These are phyloP conservation scores for Pseudoatta argentina DNA, from an alignment of 1,140 invertebrate species.

Conservation along the genomic window DNA sequence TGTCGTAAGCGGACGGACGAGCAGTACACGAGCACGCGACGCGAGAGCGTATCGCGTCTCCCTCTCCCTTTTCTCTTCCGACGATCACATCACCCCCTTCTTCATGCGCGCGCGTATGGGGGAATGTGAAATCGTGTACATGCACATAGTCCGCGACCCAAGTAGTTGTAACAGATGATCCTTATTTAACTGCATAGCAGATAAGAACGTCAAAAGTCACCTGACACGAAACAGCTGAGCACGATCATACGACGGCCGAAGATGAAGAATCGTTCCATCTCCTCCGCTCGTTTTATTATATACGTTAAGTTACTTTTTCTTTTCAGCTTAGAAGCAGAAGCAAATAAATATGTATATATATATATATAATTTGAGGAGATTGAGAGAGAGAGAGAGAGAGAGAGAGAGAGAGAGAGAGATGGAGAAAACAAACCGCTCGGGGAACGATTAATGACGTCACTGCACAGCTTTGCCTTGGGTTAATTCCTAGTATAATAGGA, in stretches of 20 bases:
- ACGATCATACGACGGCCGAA: not conserved
- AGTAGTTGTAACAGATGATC: constrained; percentile 64
- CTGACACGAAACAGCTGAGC: constrained; percentile 70
- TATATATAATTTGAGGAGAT: not conserved
- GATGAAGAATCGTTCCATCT: not conserved
- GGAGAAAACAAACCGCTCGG: not conserved
- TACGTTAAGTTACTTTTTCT: not conserved
- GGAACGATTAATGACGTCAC: constrained; percentile 16
- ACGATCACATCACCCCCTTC: not conserved
- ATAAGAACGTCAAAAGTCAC: constrained; percentile 73
- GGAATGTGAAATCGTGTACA: not conserved
- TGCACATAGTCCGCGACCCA: too few relatives aligned
- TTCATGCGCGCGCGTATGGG: not conserved
- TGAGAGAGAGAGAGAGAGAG: not conserved
- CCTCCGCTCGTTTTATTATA: too few relatives aligned
- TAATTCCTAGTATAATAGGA: not conserved
- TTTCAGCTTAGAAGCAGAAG: not conserved
- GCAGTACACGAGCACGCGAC: constrained; percentile 28
- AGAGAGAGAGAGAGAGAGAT: not conserved
- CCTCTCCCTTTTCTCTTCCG: not conserved
- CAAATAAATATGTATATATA: not conserved
- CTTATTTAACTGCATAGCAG: constrained; percentile 63
- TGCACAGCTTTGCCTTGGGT: not conserved
- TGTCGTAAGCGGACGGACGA: not conserved
- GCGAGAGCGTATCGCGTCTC: constrained; percentile 24